Evolutionary conservation across 2,797 vertebrate species (phyloP), one percentile per base, ranked within the genome.

Genomic region (Odontamblyopus lacepedii): DNA sequence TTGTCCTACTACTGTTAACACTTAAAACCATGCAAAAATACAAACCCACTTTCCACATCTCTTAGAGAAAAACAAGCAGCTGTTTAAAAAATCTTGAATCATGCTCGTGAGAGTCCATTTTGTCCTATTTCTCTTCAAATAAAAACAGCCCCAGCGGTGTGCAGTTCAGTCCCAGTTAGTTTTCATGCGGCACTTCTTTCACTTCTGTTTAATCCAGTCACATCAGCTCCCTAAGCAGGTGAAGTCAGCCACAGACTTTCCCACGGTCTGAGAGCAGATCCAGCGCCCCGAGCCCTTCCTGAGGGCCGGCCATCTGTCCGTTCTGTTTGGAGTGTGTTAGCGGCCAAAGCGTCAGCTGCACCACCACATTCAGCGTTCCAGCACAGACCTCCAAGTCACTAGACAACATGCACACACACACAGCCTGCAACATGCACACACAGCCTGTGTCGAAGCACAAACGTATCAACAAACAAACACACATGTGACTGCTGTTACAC

Each of bases 241-340:
- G 93, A 94, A 94, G 88, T 93, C 91, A 92, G 91, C 89, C 92
- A 85, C 85, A 93, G 92, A 91, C 91, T 93, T 95, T 95, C 94
- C 94, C 94, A 95, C 94, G 94, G 92, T 95, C 93, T 89, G 79
- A 82, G 87, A 89, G 91, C 88, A 93, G 92, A 93, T 92, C 92
- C 90, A 84, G 81, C 80, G 90, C 92, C 89, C 93, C 87, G 67
- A 93, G 91, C 92, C 87, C 88, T 91, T 91, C 89, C 90, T 87
- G 87, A 90, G 91, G 92, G 91, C 87, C 89, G 83, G 90, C 94
- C 94, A 95, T 95, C 94, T 95, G 94, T 93, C 92, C 87, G 81
- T 75, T 91, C 88, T 93, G 90, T 93, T 92, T 93, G 92, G 89
- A 91, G 90, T 88, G 87, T 89, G 91, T 85, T 86, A 78, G 88